Base-by-base conservation (phyloP, 2,113 vertebrate species). In the Symphodus melops region DNA sequence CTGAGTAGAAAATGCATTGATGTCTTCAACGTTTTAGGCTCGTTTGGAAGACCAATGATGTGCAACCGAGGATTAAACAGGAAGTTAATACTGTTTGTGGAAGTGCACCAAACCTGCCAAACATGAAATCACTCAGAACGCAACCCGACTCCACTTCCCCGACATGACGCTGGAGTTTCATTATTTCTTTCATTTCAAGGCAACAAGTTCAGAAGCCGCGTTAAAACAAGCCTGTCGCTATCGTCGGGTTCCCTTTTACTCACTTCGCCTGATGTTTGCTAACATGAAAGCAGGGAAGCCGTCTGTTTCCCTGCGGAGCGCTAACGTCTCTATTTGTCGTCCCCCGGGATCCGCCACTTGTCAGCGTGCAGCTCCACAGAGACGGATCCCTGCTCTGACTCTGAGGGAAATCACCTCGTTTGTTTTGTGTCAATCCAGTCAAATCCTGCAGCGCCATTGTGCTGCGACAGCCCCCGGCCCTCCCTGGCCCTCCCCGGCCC, bases 361-460 rank as follows among this genome's bases (percentile, higher is more conserved):
- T 92, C 91, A 84, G 88, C 59, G 48, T 52, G 86, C 72, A 51
- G 72, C 88, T 86, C 85, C 21, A 36, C 73, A 44, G 72, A 88
- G 86, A 88, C 51, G 75, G 66, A 85, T 79, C 87, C 78, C 68
- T 86, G 72, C 77, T 87, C 82, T 51, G 73, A 77, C 84, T 86
- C 85, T 36, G 42, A 77, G 86, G 82, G 76, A 88, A 86, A 88
- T 86, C 88, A 90, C 86, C 78, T 89, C 76, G 54, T 92, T 92
- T 91, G 87, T 83, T 92, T 89, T 82, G 84, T 88, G 91, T 92
- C 92, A 92, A 88, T 92, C 86, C 84, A 63, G 89, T 89, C 68
- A 75, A 86, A 89, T 90, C 83, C 63, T 77, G 19, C 72, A n/a
- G 75, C n/a, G 83, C 83, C 61, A 71, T 67, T 81, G 86, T 85